Evolutionary conservation across 2,113 vertebrate species (phyloP), one percentile per base, ranked within the genome.

Genomic region (Atlantisia rogersi): DNA sequence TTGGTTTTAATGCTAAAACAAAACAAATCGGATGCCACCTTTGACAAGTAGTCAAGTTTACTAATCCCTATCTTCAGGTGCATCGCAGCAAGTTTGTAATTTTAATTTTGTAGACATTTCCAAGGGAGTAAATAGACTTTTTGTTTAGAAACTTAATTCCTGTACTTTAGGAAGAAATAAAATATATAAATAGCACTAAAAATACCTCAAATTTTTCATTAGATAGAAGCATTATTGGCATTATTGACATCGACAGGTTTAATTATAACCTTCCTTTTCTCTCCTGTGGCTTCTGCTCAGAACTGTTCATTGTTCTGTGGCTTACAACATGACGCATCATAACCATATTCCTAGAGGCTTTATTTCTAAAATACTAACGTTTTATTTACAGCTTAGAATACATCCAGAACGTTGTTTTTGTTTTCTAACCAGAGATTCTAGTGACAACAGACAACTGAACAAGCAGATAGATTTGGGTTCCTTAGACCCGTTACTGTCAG

Each of bases 201-300:
- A 98, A 98, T 98, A 98, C 98, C 98, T 98, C 98, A 98, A 98
- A 97, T 90, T 96, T 98, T 98, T 98, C 97, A 97, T 98, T 97
- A 97, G 97, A 94, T 97, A 98, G 97, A 87, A 96, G 60, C 94
- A 96, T 97, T 97, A 96, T 97, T 97, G 96, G 97, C 97, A 97
- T 98, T 97, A 95, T 94, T 88, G 90, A 97, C 93, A 97, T 97
- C 60, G 69, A 94, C 96, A 97, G 90, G 78, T 97, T 96, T 94
- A 94, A 94, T 80, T 95, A 68, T 71, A 63, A 93, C 90, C 90
- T 96, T 96, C 94, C 74, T 56, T 97, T 86, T 97, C 96, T 96
- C 97, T 97, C 95, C 92, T 94, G 91, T 95, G 92, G 81, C 96
- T 96, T 97, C 94, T 93, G 44, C 69, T 69, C 94, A 81, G 95